A percentile compares a stretch with the other conserved stretches of the same genome.
phyloP scores from a whole-genome alignment of 37 sponge, comb jelly and placozoan genomes.

The Diacarnus erythraeanus region DNA sequence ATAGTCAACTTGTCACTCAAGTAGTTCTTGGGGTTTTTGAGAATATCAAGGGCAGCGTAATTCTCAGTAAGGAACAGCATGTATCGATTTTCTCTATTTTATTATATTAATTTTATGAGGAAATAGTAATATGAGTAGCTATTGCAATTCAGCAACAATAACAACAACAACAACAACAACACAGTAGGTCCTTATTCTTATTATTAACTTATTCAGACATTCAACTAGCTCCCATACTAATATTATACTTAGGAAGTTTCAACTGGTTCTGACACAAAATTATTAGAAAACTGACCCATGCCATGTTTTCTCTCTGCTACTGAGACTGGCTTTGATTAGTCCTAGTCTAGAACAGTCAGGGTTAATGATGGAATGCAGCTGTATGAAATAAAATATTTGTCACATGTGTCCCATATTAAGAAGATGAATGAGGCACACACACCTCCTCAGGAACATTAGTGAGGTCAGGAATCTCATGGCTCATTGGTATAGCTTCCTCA shows the following conservation, averaged over 20 bases:
- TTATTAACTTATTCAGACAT: no score
- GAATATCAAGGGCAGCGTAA: slow-evolving; percentile 86
- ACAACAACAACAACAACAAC: no score
- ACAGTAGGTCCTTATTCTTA: no score
- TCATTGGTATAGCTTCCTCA: not conserved
- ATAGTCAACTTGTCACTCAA: not conserved
- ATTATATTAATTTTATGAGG: not conserved
- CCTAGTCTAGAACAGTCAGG: slow-evolving; percentile 74
- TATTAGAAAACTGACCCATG: slow-evolving; percentile 69
- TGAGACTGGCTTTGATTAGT: slow-evolving; percentile 75
- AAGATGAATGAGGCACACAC: not conserved
- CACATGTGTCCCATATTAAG: not conserved
- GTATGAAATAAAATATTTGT: not conserved
- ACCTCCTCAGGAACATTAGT: slow-evolving; percentile 3
- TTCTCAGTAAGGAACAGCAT: slow-evolving; percentile 90
- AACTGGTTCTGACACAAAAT: no score
- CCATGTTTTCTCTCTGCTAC: slow-evolving; percentile 50
- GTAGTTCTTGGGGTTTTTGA: slow-evolving; percentile 56
- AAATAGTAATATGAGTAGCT: no score
- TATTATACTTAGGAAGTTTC: no score
- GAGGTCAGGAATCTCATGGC: slow-evolving; percentile 11
- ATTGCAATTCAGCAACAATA: no score
- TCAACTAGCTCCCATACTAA: no score
- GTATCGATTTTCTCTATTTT: slow-evolving; percentile 83
- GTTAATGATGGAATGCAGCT: slow-evolving; percentile 38